A percentile compares a stretch with the other conserved stretches of the same genome.
phyloP scores from a whole-genome alignment of 1,140 invertebrate genomes.

The Hypsibius dujardini region DNA sequence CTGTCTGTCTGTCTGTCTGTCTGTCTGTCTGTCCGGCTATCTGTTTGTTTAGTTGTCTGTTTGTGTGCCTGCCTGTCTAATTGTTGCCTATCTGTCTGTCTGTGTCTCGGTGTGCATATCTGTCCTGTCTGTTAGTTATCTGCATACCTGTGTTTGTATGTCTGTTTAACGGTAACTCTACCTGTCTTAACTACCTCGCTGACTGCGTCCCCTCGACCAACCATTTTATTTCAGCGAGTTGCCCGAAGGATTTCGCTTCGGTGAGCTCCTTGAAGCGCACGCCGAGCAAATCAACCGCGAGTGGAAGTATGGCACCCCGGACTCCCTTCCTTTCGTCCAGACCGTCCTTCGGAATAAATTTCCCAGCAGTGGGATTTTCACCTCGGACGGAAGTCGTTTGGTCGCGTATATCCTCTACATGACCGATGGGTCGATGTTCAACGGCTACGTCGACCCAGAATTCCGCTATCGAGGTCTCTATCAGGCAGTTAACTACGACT shows the following conservation, averaged over 20 bases:
- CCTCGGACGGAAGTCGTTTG: neutral
- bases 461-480: neutral
- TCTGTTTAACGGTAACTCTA: too few relatives aligned
- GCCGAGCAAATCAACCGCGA: neutral
- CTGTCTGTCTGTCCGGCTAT: too few relatives aligned
- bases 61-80: too few relatives aligned
- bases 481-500: conserved; percentile 9
- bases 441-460: neutral
- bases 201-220: too few relatives aligned
- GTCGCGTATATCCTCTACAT: neutral
- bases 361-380: neutral
- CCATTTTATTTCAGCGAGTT: neutral
- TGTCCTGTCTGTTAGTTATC: too few relatives aligned
- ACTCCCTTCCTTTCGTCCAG: neutral
- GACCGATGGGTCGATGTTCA: neutral
- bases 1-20: too few relatives aligned
- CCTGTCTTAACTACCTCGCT: too few relatives aligned
- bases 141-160: too few relatives aligned
- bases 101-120: too few relatives aligned
- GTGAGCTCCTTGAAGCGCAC: neutral
- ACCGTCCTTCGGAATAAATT: neutral
- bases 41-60: too few relatives aligned
- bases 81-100: too few relatives aligned
- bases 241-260: neutral
- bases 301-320: neutral